Evolutionary conservation across 2,797 vertebrate genomes (phyloP).

Genomic region (Lutjanus campechanus): DNA sequence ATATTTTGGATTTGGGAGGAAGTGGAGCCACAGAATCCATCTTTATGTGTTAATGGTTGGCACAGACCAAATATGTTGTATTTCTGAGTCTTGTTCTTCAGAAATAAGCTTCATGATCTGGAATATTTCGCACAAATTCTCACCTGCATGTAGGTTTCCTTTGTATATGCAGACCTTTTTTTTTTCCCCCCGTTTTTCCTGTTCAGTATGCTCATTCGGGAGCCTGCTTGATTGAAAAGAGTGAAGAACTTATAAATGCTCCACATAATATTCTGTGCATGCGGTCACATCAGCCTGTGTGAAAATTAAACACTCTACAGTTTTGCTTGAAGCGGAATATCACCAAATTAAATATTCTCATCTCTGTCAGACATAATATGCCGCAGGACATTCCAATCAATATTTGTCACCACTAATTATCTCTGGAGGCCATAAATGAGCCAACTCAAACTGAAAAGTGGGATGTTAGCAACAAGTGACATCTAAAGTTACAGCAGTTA

Average conservation of each 20-base stretch:
- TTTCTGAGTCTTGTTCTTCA: not conserved
- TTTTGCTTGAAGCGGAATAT: conserved; percentile 64
- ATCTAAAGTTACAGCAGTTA: conserved; percentile 5
- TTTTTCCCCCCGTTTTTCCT: not conserved
- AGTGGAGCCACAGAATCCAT: too few relatives aligned
- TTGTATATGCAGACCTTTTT: not conserved
- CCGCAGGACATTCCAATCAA: conserved; percentile 53
- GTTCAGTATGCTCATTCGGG: not conserved
- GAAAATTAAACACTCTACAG: conserved; percentile 56
- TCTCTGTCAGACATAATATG: conserved; percentile 36
- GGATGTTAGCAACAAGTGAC: conserved; percentile 38
- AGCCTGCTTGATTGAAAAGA: conserved; percentile 13
- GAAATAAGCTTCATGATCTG: not conserved
- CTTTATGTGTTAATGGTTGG: not conserved
- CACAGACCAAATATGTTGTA: not conserved
- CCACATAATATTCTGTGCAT: conserved; percentile 47
- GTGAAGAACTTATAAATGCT: conserved; percentile 6
- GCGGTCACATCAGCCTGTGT: conserved; percentile 24
- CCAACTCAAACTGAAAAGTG: conserved; percentile 19
- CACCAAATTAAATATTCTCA: conserved; percentile 62
- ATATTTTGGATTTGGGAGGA: too few relatives aligned
- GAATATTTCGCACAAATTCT: not conserved
- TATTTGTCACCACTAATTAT: conserved; percentile 59
- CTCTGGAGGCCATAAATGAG: conserved; percentile 26
- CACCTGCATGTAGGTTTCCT: not conserved